Evolutionary conservation across 2,113 vertebrate species (phyloP).

Genomic region (Crotalus viridis): DNA sequence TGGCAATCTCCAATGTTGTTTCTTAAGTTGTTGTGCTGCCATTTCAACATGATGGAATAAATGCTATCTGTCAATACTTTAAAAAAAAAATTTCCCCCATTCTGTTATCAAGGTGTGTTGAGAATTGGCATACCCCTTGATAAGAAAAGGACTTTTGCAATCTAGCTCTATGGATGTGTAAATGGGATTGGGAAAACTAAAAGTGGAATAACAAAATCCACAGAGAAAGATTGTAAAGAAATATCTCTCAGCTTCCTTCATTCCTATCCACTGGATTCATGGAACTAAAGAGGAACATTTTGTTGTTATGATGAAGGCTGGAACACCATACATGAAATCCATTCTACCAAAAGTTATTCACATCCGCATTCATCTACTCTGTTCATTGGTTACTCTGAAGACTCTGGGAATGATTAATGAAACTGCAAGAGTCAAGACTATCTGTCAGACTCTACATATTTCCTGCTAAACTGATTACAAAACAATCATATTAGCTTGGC

Average conservation of each 20-base stretch:
- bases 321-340: conserved; percentile 63
- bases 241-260: conserved; percentile 33
- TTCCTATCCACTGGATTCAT: conserved; percentile 38
- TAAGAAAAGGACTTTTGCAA: conserved; percentile 37
- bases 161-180: conserved; percentile 37
- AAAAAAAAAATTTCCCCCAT: conserved; percentile 62
- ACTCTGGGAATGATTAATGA: not conserved
- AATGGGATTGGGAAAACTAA: conserved; percentile 29
- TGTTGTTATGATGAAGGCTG: conserved; percentile 50
- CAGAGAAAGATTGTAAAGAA: conserved; percentile 29
- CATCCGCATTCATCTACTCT: not conserved
- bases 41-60: conserved; percentile 42
- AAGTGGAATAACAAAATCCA: conserved; percentile 61
- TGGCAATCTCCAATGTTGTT: conserved; percentile 45
- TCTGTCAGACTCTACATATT: not conserved
- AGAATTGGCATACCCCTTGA: conserved; percentile 38
- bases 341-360: conserved; percentile 44
- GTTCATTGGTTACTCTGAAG: not conserved
- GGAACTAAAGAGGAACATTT: conserved; percentile 40
- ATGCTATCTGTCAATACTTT: conserved; percentile 61
- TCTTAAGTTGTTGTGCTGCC: conserved; percentile 30
- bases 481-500: not conserved
- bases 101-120: conserved; percentile 67
- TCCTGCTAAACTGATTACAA: not conserved
- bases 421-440: not conserved